Conservation (phyloP, 2,113 vertebrate species). For the Paradoxurus hermaphroditus region DNA sequence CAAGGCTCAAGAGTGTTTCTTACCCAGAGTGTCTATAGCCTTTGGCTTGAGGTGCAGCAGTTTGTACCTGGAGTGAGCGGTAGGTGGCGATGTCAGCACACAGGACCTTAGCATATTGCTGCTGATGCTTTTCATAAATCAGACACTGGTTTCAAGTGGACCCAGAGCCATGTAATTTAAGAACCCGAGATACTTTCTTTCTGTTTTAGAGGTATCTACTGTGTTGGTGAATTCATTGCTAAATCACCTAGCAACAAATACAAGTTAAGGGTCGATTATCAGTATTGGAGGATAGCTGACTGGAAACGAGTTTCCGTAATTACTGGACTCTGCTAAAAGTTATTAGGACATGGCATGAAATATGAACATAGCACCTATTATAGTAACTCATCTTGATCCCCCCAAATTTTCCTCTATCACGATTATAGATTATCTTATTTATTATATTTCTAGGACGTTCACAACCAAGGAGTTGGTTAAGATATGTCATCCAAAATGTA, state of each 20-base stretch:
- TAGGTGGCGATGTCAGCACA: conserved; percentile 60
- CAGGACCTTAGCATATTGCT: background rate
- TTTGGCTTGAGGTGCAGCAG: background rate
- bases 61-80: conserved; percentile 50
- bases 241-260: background rate
- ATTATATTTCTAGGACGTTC: background rate
- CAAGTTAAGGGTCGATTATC: background rate
- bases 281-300: background rate
- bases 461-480: background rate
- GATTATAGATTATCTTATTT: background rate
- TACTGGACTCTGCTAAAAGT: background rate
- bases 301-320: background rate
- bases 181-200: background rate
- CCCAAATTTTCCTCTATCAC: background rate
- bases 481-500: background rate
- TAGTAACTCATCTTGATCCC: background rate
- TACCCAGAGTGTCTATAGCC: background rate
- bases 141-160: background rate
- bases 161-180: background rate
- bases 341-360: background rate
- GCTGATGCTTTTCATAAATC: background rate
- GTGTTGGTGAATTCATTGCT: background rate
- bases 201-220: background rate
- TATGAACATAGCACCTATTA: background rate
- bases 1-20: background rate